Evolutionary conservation across 2,888 invertebrate genomes (phyloP).

Genomic region (Stomorhina lunata): DNA sequence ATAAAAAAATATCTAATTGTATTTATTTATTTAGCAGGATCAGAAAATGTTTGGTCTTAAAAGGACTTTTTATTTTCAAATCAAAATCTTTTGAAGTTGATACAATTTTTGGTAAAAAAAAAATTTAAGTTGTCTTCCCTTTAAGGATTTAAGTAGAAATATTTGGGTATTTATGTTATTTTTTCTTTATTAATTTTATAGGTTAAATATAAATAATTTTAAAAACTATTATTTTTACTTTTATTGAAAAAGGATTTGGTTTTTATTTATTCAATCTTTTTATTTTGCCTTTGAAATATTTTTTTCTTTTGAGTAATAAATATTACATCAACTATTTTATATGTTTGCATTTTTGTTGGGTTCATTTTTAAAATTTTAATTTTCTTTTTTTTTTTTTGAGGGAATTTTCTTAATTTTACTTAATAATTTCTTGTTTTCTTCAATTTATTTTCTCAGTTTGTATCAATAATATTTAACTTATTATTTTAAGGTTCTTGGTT

Average conservation of each 20-base stretch:
- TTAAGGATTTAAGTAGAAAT: slow-evolving; percentile 30
- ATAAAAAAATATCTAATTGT: slow-evolving; percentile 9
- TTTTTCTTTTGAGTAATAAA: slow-evolving; percentile 33
- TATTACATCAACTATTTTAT: slow-evolving; percentile 60
- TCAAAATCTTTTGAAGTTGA: too few relatives aligned
- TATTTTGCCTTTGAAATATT: too few relatives aligned
- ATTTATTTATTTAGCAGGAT: neutral
- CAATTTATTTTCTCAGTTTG: slow-evolving; percentile 33
- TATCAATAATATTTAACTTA: slow-evolving; percentile 53
- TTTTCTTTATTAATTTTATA: slow-evolving; percentile 3
- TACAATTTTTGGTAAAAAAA: too few relatives aligned
- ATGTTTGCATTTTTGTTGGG: slow-evolving; percentile 29
- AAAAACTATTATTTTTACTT: slow-evolving; percentile 52
- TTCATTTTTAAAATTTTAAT: slow-evolving; percentile 30
- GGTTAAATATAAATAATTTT: slow-evolving; percentile 58
- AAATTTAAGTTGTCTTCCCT: neutral
- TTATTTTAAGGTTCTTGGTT: slow-evolving; percentile 56
- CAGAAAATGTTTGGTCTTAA: neutral
- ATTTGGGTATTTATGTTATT: slow-evolving; percentile 10
- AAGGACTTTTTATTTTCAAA: too few relatives aligned
- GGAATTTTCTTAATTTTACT: slow-evolving; percentile 52
- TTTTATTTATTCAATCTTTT: slow-evolving; percentile 23
- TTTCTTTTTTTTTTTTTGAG: slow-evolving; percentile 22
- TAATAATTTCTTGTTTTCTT: slow-evolving; percentile 39
- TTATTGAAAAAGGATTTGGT: slow-evolving; percentile 51